These are phyloP conservation scores for Rhinogobius similis DNA, from an alignment of 2,113 vertebrate species.

Conservation along the genomic window DNA sequence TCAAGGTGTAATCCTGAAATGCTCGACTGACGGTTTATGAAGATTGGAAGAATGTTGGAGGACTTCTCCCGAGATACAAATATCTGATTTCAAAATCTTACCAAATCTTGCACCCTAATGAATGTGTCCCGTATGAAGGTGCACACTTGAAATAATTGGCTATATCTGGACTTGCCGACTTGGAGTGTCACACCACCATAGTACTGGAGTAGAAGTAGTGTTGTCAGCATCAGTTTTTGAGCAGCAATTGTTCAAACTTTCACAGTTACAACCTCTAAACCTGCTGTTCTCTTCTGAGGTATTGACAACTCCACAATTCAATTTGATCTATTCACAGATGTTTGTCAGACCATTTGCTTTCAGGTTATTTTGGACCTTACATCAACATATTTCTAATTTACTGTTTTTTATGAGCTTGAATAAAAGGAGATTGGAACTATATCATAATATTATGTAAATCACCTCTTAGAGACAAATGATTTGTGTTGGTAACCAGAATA, in stretches of 20 bases:
- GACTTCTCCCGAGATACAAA: conserved; percentile 43
- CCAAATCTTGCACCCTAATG: conserved; percentile 4
- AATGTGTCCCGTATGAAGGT: conserved; percentile 28
- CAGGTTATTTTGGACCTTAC: conserved; percentile 10
- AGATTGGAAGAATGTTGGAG: conserved; percentile 25
- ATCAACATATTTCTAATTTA: background rate
- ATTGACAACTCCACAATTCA: conserved; percentile 30
- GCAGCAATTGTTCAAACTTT: conserved; percentile 40
- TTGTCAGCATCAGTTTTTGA: conserved; percentile 10
- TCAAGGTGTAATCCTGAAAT: conserved; percentile 40
- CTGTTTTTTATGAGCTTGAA: background rate
- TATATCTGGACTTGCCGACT: background rate
- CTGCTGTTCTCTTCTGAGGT: conserved; percentile 53
- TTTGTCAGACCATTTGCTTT: conserved; percentile 42
- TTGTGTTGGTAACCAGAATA: too few relatives aligned
- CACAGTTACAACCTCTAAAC: conserved; percentile 48
- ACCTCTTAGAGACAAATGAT: too few relatives aligned
- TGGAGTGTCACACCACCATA: conserved; percentile 2
- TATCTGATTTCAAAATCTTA: conserved; percentile 23
- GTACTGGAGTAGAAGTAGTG: conserved; percentile 6
- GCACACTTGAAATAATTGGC: conserved; percentile 28
- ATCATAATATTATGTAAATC: background rate
- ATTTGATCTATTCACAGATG: conserved; percentile 37
- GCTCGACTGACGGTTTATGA: conserved; percentile 21
- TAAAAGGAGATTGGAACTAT: background rate